Evolutionary conservation across 2,797 vertebrate genomes (phyloP).

Genomic region (Cossypha niveicapilla): DNA sequence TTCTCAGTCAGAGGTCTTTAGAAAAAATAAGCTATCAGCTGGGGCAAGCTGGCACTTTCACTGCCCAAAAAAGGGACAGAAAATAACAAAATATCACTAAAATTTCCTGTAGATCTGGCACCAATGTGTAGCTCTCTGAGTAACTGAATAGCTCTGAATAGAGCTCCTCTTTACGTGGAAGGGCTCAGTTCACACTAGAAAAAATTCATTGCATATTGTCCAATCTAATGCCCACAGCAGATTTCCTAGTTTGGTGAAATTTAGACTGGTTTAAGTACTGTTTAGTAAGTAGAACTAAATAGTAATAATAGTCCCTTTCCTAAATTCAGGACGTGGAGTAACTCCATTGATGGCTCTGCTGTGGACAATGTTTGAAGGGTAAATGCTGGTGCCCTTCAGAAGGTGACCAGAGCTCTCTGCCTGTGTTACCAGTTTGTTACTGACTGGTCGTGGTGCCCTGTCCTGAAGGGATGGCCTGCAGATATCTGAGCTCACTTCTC

Average conservation of each 20-base stretch:
- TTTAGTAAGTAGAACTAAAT: no score
- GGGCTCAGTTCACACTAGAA: not conserved
- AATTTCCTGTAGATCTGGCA: not conserved
- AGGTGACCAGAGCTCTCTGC: not conserved
- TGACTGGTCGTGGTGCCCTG: no score
- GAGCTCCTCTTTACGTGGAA: not conserved
- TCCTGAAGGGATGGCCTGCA: not conserved
- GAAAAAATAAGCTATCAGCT: not conserved
- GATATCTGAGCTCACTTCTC: not conserved
- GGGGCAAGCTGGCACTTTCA: not conserved
- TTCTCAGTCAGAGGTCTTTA: not conserved
- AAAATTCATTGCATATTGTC: not conserved
- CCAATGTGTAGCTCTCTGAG: fast-evolving
- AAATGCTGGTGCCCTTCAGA: not conserved
- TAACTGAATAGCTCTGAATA: not conserved
- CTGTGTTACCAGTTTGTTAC: not conserved
- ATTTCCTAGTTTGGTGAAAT: not conserved
- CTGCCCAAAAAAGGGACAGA: not conserved
- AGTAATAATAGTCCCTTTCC: not conserved
- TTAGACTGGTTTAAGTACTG: not conserved
- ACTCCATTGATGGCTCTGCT: not conserved
- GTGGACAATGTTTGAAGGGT: not conserved
- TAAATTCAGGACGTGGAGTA: not conserved
- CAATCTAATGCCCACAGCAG: not conserved
- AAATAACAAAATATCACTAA: not conserved